Evolutionary conservation across 2,797 vertebrate genomes (phyloP), one percentile per base, ranked within the genome.

Genomic region (Rhinoraja longicauda): DNA sequence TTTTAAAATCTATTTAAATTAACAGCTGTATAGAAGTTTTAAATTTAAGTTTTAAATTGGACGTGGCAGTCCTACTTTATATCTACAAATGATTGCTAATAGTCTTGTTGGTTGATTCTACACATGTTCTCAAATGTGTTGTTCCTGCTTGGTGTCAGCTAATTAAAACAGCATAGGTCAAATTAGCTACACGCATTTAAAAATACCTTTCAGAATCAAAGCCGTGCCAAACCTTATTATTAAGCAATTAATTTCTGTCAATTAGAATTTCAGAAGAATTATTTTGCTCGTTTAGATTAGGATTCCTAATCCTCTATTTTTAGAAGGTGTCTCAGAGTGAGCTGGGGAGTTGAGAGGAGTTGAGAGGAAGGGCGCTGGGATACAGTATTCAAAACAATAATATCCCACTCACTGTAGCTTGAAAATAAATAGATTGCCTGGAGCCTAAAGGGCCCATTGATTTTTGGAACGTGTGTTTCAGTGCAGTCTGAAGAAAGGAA

Each of bases 1-100:
- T 86, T 75, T 75, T 53, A 45, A 91, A 75, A 29, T 92, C 24
- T 53, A 75, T 90, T 90, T 32, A 92, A 73, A 26, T 92, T 53
- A 73, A 75, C 39, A 75, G 26, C 24, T 53, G 10, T 57, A 57
- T n/a, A n/a, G n/a, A n/a, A n/a, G n/a, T n/a, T n/a, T n/a, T n/a
- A n/a, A n/a, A n/a, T n/a, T n/a, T n/a, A n/a, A 92, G 45, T 9
- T 75, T 75, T 53, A 75, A 92, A 29, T 91, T 21, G 13, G 2
- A 45, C 1, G 10, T 88, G n/a, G n/a, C 32, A 90, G 24, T 24
- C 88, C 17, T 19, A 45, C 8, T 90, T 62, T 62, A 24, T 59
- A 0, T 32, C 7, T 90, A 12, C 36, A 72, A 72, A 90, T 29
- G 26, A 90, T 19, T 67, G 13, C 45, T 88, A 64, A 90, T 2